Evolutionary conservation across 2,797 vertebrate genomes (phyloP).

Genomic region (Phaenicophaeus curvirostris): DNA sequence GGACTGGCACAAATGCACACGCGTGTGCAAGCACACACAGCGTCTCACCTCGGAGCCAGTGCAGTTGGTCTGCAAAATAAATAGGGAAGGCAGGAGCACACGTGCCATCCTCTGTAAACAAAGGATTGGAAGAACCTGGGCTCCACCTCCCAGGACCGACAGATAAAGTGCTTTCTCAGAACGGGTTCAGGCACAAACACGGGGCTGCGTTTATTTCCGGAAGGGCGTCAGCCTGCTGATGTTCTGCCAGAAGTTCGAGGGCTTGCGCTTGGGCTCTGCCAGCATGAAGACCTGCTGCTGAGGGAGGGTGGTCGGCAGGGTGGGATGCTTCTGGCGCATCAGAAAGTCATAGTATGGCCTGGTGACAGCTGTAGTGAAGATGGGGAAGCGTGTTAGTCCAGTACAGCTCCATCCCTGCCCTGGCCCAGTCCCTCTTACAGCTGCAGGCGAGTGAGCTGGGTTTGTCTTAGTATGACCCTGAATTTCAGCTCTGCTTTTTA

Average conservation of each 20-base stretch:
- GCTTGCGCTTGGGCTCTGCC: constrained; percentile 94
- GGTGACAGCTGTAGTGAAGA: constrained; percentile 80
- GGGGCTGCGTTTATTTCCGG: constrained; percentile 84
- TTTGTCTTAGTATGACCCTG: background rate
- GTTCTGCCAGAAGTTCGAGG: constrained; percentile 97
- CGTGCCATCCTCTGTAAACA: constrained; percentile 49
- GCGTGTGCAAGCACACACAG: background rate
- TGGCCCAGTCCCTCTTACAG: fast-evolving
- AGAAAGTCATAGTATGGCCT: constrained; percentile 92
- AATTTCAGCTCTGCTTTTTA: background rate
- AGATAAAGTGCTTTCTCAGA: constrained; percentile 86
- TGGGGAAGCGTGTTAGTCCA: background rate
- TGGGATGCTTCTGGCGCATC: constrained; percentile 90
- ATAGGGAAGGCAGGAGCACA: constrained; percentile 40
- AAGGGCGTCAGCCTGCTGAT: constrained; percentile 94
- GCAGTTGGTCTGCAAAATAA: constrained; percentile 27
- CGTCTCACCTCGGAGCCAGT: background rate
- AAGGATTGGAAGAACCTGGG: constrained; percentile 36
- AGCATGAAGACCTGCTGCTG: constrained; percentile 95
- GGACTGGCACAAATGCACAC: background rate
- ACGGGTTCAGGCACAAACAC: constrained; percentile 69
- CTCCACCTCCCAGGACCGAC: constrained; percentile 68
- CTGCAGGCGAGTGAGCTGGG: background rate
- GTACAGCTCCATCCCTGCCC: background rate
- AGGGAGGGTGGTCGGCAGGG: constrained; percentile 84